Evolutionary conservation across 2,888 invertebrate species (phyloP), one percentile per base, ranked within the genome.

Genomic region (Beris chalybata): DNA sequence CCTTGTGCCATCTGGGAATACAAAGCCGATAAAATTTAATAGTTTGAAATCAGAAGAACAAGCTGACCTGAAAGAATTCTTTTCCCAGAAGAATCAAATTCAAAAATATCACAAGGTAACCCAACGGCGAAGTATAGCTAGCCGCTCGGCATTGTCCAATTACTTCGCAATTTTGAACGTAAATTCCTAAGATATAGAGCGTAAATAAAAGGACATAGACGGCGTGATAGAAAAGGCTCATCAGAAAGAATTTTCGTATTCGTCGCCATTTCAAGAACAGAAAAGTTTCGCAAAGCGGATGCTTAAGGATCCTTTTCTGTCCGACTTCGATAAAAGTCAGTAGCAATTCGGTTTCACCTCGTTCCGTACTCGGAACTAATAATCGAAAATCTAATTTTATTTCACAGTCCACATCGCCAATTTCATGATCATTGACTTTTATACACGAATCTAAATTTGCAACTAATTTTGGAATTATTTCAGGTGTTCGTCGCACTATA

Each of bases 381-480:
- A 87, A 76, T 11, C 83, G 79, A 72, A 86, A 86, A 75, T 89
- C 89, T 59, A 89, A 76, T 76, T 87, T 89, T 3, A 93, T 83
- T 77, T 93, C 92, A 73, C 93, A 93, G 75, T 93, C 93, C 0
- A 92, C 90, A 73, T 93, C 93, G 0, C 92, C 92, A 30, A 93
- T 83, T 76, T 93, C 93, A 73, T 93, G 92, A 74, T 93, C 93
- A 73, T 90, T 90, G 6, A 91, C 84, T 71, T 88, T 87, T 12
- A 93, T 89, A 0, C 91, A 88, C 45, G 87, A 84, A 73, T 92
- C 91, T 53, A 93, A 84, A 75, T 90, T 89, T 55, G 84, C 81
- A 59, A 89, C 79, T 64, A 90, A 85, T 61, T 89, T 86, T 0
- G 91, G 89, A 52, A 93, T 84, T 5, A 92, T 90, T 71, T 92